Evolutionary conservation across 2,888 invertebrate species (phyloP), one percentile per base, ranked within the genome.

Genomic region (Trissoscelio sp.): DNA sequence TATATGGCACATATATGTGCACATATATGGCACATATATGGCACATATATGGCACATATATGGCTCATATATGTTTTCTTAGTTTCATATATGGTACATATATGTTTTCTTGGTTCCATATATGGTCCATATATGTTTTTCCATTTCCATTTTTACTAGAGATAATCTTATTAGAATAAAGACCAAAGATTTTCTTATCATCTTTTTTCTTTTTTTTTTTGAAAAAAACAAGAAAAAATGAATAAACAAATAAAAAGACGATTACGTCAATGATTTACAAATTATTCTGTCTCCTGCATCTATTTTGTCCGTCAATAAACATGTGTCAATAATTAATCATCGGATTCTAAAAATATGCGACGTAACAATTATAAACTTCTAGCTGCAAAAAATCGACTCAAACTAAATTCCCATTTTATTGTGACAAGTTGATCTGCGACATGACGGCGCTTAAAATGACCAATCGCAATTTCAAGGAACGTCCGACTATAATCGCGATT

Each of bases 301-400:
- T 7, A 58, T 24, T 22, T 24, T 7, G 11, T 42, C 9, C 24
- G 3, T 42, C 16, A 24, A 42, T 42, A 58, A 42, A 42, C 39
- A 24, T 18, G 9, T 18, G 14, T 28, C 12, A 24, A 28, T 28
- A 60, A 60, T 60, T 60, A 60, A 60, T 60, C 44, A 60, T 44
- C 22, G 18, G 6, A 28, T 20, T 39, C 14, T 20, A 58, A 37
- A 60, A 60, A 60, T 28, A 37, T 9, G 11, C 16, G 22, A 3
- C 46, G 22, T 0, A 6, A 39, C n/a, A 39, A 39, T 12, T 37
- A 37, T 37, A 37, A 7, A 37, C 9, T 37, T 11, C 2, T 11
- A 2, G 34, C 5, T 11, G 14, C 3, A 39, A 39, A 39, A 39
- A 39, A 14, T 12, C 12, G 34, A 34, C 11, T 34, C 5, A 34